Conservation (phyloP, 2,113 vertebrate species). For the Trinectes maculatus region DNA sequence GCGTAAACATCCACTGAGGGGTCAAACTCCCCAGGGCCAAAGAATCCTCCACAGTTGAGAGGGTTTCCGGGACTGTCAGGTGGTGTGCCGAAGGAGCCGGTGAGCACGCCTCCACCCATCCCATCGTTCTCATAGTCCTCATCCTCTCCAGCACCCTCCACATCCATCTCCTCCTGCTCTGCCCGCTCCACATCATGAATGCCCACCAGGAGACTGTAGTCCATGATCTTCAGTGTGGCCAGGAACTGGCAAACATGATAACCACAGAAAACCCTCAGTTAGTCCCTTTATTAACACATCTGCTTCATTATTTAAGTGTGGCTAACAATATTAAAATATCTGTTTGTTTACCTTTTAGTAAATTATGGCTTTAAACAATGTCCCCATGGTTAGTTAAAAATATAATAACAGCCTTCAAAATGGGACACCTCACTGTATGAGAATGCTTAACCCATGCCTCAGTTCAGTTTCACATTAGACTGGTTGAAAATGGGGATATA, state of each 20-base stretch:
- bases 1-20: conserved; percentile 94
- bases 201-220: conserved; percentile 95
- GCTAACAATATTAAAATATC: background rate
- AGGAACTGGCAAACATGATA: conserved; percentile 83
- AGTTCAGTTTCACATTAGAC: background rate
- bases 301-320: background rate
- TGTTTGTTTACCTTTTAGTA: too few relatives aligned
- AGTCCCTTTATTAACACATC: background rate
- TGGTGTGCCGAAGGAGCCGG: conserved; percentile 91
- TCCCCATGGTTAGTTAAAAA: too few relatives aligned
- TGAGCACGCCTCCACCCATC: conserved; percentile 80
- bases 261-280: background rate
- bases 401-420: too few relatives aligned
- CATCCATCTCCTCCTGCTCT: conserved; percentile 96
- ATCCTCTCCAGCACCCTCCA: conserved; percentile 88
- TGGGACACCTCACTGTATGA: too few relatives aligned
- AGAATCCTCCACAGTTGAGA: conserved; percentile 91
- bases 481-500: background rate
- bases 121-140: conserved; percentile 93
- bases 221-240: conserved; percentile 97
- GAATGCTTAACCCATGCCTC: too few relatives aligned
- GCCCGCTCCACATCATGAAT: conserved; percentile 95
- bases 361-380: too few relatives aligned
- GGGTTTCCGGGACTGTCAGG: conserved; percentile 93
- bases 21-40: conserved; percentile 92